These are phyloP conservation scores for Erebia ligea DNA, from an alignment of 2,888 invertebrate species.

Conservation along the genomic window DNA sequence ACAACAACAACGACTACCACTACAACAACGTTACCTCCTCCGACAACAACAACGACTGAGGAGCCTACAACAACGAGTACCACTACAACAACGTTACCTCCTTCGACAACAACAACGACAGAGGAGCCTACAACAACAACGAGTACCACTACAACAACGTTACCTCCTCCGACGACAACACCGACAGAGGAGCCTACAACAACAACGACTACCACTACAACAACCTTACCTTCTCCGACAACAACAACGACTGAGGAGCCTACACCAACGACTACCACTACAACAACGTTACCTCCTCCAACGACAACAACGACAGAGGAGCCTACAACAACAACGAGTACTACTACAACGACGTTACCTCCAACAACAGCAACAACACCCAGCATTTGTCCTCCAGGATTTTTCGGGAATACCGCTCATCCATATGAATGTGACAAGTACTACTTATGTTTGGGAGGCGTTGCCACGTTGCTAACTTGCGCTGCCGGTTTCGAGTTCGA, in stretches of 20 bases:
- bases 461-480: slow-evolving; percentile 46
- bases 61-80: neutral
- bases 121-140: neutral
- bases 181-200: neutral
- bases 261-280: neutral
- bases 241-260: neutral
- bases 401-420: slow-evolving; percentile 52
- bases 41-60: neutral
- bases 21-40: neutral
- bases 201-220: neutral
- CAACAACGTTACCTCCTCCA: neutral
- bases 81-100: neutral
- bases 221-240: neutral
- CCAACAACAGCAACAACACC: neutral
- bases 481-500: slow-evolving; percentile 52
- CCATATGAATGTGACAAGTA: slow-evolving; percentile 52
- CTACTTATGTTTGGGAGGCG: slow-evolving; percentile 53
- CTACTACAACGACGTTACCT: neutral
- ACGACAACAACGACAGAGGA: neutral
- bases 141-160: neutral
- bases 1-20: neutral
- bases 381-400: neutral
- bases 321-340: neutral
- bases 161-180: neutral
- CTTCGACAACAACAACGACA: neutral